Percentiles rank a stretch among this genome's conserved stretches.
Evolutionary conservation across 2,113 vertebrate species (phyloP).

Genomic region (Proteles cristata): DNA sequence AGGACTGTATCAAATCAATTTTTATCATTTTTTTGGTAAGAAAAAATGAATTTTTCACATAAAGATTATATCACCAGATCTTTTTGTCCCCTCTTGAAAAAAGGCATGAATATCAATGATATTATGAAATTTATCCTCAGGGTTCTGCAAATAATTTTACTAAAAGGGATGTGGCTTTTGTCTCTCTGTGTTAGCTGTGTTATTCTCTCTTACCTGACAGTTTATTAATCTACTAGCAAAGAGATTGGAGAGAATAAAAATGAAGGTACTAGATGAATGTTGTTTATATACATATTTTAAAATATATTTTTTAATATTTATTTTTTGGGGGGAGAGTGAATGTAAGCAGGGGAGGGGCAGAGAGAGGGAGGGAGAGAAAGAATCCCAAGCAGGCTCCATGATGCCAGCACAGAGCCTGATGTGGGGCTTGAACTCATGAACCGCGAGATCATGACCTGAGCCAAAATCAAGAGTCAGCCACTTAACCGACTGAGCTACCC

Average conservation of each 20-base stretch:
- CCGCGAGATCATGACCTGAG: no score
- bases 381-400: no score
- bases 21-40: background rate
- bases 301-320: background rate
- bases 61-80: background rate
- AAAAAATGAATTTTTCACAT: conserved; percentile 29
- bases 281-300: background rate
- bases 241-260: background rate
- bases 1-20: background rate
- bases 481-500: no score
- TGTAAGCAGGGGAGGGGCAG: no score
- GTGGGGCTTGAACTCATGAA: no score
- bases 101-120: background rate
- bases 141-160: conserved; percentile 1
- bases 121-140: background rate
- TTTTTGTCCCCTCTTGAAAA: background rate
- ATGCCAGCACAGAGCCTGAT: no score
- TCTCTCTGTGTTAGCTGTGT: background rate
- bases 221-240: background rate
- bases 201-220: background rate
- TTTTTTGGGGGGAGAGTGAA: no score
- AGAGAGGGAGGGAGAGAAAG: no score
- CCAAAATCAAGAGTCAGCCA: no score
- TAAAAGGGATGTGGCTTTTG: background rate
- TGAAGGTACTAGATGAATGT: background rate